Percentiles rank a stretch among this genome's conserved stretches.
phyloP scores from a whole-genome alignment of 2,888 invertebrate species.

The Camponotus fellah region DNA sequence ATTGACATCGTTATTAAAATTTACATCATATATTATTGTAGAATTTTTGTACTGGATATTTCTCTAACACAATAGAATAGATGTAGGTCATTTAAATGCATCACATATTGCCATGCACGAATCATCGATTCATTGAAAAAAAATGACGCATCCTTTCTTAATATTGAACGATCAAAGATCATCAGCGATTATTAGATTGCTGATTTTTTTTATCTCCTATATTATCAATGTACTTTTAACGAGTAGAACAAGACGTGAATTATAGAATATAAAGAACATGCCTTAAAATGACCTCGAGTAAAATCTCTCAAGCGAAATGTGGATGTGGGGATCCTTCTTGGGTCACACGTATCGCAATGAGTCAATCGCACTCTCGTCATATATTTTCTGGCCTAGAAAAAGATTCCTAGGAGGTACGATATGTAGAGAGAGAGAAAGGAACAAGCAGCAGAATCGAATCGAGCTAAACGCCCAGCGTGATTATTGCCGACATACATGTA shows the following conservation, averaged over 20 bases:
- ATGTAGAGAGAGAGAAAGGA: conserved; percentile 43
- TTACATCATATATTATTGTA: background rate
- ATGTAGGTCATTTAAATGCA: conserved; percentile 1
- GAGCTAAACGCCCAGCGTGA: conserved; percentile 61
- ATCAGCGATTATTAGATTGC: background rate
- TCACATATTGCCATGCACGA: background rate
- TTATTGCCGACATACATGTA: conserved; percentile 60
- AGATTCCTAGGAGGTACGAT: conserved; percentile 54
- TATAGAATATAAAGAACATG: background rate
- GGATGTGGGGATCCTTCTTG: conserved; percentile 26
- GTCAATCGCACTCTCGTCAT: conserved; percentile 68
- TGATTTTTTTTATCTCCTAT: background rate
- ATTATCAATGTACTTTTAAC: background rate
- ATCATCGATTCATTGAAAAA: conserved; percentile 51
- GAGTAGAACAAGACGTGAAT: background rate
- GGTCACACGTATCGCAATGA: conserved; percentile 50
- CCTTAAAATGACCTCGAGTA: conserved; percentile 57
- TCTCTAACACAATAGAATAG: background rate
- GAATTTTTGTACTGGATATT: conserved; percentile 36
- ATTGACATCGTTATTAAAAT: background rate
- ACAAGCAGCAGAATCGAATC: conserved; percentile 58
- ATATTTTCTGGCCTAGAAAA: conserved; percentile 76
- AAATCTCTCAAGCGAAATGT: conserved; percentile 36
- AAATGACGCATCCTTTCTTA: conserved; percentile 25
- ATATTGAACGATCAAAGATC: background rate